Conservation (phyloP, 2,113 vertebrate genomes). For the Engystomops pustulosus region DNA sequence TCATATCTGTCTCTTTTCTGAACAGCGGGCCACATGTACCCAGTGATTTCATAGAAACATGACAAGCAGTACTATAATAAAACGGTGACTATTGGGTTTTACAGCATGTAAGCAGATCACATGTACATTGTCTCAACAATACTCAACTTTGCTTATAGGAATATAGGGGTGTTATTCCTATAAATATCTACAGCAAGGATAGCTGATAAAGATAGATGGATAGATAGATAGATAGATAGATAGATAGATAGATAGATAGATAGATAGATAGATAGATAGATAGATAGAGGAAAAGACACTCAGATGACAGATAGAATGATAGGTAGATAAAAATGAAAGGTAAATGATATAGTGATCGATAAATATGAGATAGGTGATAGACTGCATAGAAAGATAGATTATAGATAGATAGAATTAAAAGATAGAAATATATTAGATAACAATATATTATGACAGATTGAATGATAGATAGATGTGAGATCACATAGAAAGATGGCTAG, state of each 20-base stretch:
- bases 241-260: not conserved
- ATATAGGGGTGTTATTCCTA: too few relatives aligned
- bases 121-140: not conserved
- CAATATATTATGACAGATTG: too few relatives aligned
- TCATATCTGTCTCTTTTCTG: slow-evolving; percentile 13
- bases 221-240: not conserved
- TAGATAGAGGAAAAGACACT: not conserved
- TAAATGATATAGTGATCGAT: slow-evolving; percentile 4
- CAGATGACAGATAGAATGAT: not conserved
- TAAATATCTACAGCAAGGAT: too few relatives aligned
- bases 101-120: not conserved
- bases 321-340: not conserved
- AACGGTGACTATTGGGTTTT: not conserved
- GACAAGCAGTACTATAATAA: not conserved
- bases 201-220: too few relatives aligned
- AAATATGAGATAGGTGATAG: not conserved
- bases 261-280: slow-evolving; percentile 19
- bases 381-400: not conserved
- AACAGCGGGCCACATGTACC: slow-evolving; percentile 18
- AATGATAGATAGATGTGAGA: not conserved
- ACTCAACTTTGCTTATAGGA: not conserved
- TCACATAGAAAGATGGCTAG: not conserved
- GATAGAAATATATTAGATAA: not conserved
- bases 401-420: not conserved
- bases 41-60: slow-evolving; percentile 29